A percentile compares a stretch with the other conserved stretches of the same genome.
phyloP scores from a whole-genome alignment of 23 tunicate species.

The Styela plicata region DNA sequence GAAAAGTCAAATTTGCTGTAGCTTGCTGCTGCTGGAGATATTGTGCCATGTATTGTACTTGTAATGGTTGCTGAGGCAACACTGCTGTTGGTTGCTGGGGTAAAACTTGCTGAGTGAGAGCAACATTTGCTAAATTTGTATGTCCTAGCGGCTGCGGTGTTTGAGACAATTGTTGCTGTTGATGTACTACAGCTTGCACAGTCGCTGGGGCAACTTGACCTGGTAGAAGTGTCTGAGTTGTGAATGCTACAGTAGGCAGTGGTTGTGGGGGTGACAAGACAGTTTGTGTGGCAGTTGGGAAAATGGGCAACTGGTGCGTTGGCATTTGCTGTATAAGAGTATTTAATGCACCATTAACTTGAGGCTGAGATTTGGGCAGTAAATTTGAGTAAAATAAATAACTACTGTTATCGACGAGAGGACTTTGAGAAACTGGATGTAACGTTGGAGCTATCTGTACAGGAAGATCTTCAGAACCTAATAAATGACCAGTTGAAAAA shows the following conservation, averaged over 20 bases:
- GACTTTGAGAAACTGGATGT: background rate
- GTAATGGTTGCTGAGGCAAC: background rate
- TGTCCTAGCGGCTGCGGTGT: no score
- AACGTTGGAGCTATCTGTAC: background rate
- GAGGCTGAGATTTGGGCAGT: background rate
- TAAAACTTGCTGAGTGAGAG: background rate
- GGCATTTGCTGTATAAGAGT: background rate
- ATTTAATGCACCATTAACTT: background rate
- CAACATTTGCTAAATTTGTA: no score
- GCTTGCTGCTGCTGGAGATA: background rate
- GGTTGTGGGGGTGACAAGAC: background rate
- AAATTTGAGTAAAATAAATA: conserved; percentile 6
- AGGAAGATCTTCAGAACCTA: background rate
- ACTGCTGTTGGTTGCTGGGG: background rate
- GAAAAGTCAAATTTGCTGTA: background rate
- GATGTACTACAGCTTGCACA: background rate
- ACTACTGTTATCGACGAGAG: background rate
- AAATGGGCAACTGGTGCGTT: background rate
- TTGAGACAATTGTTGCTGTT: background rate
- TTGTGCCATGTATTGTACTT: background rate
- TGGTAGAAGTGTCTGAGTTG: background rate
- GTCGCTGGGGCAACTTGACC: background rate
- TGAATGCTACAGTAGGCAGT: background rate
- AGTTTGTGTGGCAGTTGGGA: background rate
- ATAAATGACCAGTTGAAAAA: background rate